A percentile compares a stretch with the other conserved stretches of the same genome.
phyloP scores from a whole-genome alignment of 2,113 vertebrate species.

The Hippotragus niger region DNA sequence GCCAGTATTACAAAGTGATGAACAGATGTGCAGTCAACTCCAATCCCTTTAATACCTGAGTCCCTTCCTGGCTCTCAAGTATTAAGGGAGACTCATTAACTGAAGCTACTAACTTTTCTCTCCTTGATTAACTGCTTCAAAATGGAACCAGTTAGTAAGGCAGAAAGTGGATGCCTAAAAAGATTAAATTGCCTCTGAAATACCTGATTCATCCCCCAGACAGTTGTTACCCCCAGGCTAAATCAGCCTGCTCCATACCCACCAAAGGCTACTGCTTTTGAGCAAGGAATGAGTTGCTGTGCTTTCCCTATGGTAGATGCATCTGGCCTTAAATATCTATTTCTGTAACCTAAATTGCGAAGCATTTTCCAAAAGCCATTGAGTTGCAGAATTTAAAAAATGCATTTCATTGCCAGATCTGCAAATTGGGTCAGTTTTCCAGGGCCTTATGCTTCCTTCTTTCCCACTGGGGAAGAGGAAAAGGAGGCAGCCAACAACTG shows the following conservation, averaged over 20 bases:
- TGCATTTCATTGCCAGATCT: constrained; percentile 27
- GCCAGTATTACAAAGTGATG: background rate
- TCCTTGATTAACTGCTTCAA: background rate
- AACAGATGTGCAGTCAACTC: background rate
- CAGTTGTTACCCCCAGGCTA: background rate
- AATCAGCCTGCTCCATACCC: background rate
- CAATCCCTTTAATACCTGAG: background rate
- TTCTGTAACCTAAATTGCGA: background rate
- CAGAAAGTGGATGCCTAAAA: background rate
- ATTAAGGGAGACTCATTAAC: background rate
- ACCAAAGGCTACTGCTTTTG: background rate
- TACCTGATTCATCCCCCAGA: background rate
- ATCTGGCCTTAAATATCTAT: background rate
- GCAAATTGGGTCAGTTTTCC: constrained; percentile 16
- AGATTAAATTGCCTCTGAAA: background rate
- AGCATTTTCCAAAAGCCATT: constrained; percentile 2
- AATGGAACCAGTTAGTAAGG: background rate
- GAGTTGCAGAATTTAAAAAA: constrained; percentile 52
- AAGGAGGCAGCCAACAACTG: background rate
- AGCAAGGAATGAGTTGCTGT: background rate
- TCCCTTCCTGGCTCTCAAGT: background rate
- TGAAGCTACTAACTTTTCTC: background rate
- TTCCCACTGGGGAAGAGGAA: constrained; percentile 1
- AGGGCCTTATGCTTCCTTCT: background rate
- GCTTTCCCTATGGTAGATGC: background rate